These are phyloP conservation scores for Calephelis nemesis DNA, from an alignment of 1,140 invertebrate species.

Conservation along the genomic window DNA sequence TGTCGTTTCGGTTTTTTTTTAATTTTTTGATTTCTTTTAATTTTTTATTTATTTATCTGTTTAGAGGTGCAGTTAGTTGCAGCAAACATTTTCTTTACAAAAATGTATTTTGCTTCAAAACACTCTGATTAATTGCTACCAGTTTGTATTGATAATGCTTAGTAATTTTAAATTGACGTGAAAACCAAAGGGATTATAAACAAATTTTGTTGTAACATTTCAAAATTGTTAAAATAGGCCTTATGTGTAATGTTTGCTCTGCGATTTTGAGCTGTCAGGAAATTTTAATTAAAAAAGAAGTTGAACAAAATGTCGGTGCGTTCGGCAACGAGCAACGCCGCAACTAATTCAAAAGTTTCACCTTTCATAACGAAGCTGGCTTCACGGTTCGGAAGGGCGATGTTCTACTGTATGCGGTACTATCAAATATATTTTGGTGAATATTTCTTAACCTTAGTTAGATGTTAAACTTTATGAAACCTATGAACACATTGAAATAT, in stretches of 20 bases:
- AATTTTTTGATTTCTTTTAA: too few relatives aligned
- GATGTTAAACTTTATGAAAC: too few relatives aligned
- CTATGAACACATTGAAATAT: too few relatives aligned
- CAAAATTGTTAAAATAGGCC: not conserved
- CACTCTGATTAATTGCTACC: too few relatives aligned
- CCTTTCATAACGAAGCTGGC: constrained; percentile 9
- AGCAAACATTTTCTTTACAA: too few relatives aligned
- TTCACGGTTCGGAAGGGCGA: not conserved
- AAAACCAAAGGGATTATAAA: not conserved
- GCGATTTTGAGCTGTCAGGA: not conserved
- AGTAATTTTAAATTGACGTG: too few relatives aligned
- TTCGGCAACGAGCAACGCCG: not conserved
- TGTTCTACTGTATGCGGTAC: not conserved
- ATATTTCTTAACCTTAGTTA: too few relatives aligned
- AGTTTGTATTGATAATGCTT: too few relatives aligned
- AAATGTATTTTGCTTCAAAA: too few relatives aligned
- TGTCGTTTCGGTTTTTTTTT: too few relatives aligned
- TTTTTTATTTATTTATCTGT: too few relatives aligned
- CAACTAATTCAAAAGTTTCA: constrained; percentile 13
- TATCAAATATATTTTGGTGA: not conserved
- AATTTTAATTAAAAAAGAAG: constrained; percentile 18
- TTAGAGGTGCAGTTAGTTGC: too few relatives aligned
- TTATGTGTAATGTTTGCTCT: not conserved
- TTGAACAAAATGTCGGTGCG: constrained; percentile 13
- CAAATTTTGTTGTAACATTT: not conserved